Base-by-base conservation (phyloP, 1,140 invertebrate species). In the Ceratosolen fusciceps region DNA sequence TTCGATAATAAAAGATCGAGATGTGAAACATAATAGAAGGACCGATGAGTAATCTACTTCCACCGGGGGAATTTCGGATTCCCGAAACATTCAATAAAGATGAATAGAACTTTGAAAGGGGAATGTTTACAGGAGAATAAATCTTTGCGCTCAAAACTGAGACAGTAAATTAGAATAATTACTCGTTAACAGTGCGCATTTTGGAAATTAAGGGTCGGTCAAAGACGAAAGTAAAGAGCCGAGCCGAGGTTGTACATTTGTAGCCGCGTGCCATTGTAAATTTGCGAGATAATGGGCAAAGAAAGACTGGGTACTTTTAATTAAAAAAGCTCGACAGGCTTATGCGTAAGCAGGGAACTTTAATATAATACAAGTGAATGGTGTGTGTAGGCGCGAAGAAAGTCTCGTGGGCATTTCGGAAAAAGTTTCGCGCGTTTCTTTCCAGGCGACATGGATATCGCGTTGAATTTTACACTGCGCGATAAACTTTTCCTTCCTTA, bases 261-360 rank as follows among this genome's bases (percentile, higher is more conserved):
- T 10, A 16, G 43, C 3, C 47, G 16, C 81, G 77, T 72, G 77
- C 84, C 80, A 87, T 87, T 87, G 86, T 87, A 88, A 88, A 88
- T 88, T 86, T 81, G 82, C 80, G 84, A 86, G 85, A 88, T 88
- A 87, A 88, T 86, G 79, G 83, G n/a, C n/a, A n/a, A n/a, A 29
- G 24, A 31, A 37, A 39, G 21, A 49, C 16, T 81, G 74, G 80
- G 83, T 85, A 84, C 80, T 88, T 88, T 89, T 89, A 89, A 89
- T 88, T 88, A 89, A 88, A 88, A 86, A 88, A 86, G 83, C 83
- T 77, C 49, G 68, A 71, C 73, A 71, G 52, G 65, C 29, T 73
- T 80, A 81, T 81, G 76, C 71, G 81, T 81, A 81, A 8, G 31
- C 19, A 24, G 21, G 0, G 31, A 31, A 1, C 10, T 65, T 26